Conservation (phyloP, 23 tunicate genomes). For the Corella eumyota region DNA sequence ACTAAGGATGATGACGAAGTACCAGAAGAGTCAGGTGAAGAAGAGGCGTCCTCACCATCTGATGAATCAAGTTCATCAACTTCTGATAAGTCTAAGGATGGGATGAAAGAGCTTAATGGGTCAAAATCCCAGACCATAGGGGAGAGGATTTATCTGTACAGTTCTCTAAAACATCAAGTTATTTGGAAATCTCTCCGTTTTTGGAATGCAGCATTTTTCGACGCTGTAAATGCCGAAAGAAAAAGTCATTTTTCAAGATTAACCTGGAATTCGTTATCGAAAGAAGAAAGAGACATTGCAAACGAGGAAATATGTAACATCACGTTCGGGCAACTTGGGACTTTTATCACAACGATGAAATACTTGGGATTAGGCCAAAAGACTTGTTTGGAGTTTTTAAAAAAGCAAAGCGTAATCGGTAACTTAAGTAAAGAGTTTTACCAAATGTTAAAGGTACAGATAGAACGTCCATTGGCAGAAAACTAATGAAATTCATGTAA, state of each 20-base stretch:
- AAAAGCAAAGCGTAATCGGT: constrained; percentile 76
- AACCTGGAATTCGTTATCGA: constrained; percentile 40
- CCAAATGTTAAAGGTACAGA: constrained; percentile 21
- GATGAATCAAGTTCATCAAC: no score
- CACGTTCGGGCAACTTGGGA: constrained; percentile 81
- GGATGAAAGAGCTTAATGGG: no score
- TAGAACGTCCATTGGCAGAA: constrained; percentile 11
- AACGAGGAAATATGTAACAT: constrained; percentile 42
- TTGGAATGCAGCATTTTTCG: constrained; percentile 92
- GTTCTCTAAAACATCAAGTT: constrained; percentile 37
- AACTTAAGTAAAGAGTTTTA: constrained; percentile 30
- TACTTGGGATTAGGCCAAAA: constrained; percentile 63
- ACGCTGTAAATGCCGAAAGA: constrained; percentile 60
- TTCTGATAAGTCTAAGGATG: not conserved
- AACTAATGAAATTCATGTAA: not conserved
- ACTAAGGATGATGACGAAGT: not conserved
- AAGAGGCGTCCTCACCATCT: no score
- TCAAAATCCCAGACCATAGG: no score
- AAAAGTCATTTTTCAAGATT: constrained; percentile 20
- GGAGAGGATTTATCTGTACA: constrained; percentile 31
- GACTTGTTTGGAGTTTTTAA: constrained; percentile 63
- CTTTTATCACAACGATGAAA: constrained; percentile 81
- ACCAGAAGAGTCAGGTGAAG: no score
- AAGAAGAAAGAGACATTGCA: constrained; percentile 49
- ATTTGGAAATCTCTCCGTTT: constrained; percentile 85